Conservation (phyloP, 1,140 invertebrate genomes). For the Eriosoma lanigerum region DNA sequence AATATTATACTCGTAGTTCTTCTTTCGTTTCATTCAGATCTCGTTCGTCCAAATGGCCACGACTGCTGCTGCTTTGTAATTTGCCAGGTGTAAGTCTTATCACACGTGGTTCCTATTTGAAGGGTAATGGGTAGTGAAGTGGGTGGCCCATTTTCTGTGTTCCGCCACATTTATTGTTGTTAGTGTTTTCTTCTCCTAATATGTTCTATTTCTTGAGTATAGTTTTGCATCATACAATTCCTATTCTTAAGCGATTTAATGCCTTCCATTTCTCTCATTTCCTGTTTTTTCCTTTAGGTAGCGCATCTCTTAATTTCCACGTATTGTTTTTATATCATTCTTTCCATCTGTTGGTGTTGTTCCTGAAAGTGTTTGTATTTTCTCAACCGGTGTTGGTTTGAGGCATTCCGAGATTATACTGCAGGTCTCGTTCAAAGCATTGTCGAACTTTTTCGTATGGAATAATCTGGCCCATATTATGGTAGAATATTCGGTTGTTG, state of each 20-base stretch:
- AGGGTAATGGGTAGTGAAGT: neutral
- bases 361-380: conserved; percentile 35
- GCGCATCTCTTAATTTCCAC: conserved; percentile 1
- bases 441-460: neutral
- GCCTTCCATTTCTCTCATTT: conserved; percentile 12
- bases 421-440: neutral
- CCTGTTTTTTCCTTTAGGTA: conserved; percentile 16
- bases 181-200: conserved; percentile 4
- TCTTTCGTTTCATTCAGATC: neutral
- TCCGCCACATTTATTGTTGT: conserved; percentile 9
- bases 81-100: conserved; percentile 14
- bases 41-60: neutral
- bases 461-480: conserved; percentile 10
- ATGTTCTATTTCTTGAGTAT: conserved; percentile 7
- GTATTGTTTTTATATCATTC: neutral
- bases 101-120: conserved; percentile 2
- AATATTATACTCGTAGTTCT: too few relatives aligned
- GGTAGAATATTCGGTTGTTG: conserved; percentile 19
- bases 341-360: conserved; percentile 31
- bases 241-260: neutral
- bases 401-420: conserved; percentile 18
- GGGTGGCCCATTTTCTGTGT: neutral
- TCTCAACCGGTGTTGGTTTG: conserved; percentile 11
- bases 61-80: neutral
- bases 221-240: neutral